phyloP scores from a whole-genome alignment of 2,888 invertebrate genomes.

The Tolmerus cingulatus region DNA sequence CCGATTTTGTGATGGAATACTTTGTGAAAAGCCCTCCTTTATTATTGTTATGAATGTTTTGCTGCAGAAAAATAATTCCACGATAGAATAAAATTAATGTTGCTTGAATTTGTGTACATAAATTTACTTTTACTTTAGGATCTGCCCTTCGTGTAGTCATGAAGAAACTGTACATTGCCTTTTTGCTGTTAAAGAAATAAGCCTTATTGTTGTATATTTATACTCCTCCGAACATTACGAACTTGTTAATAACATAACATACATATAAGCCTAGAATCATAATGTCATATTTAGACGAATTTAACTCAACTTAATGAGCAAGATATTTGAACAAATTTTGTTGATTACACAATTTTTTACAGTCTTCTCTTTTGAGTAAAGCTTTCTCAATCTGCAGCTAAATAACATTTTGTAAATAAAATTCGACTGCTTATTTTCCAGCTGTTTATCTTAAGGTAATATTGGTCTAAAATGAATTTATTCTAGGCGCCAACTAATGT shows the following conservation, averaged over 20 bases:
- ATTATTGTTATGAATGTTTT: background rate
- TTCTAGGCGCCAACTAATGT: background rate
- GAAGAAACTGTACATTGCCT: background rate
- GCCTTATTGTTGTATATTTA: conserved; percentile 35
- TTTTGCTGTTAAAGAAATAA: background rate
- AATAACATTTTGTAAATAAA: conserved; percentile 1
- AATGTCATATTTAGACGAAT: background rate
- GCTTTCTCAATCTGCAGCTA: background rate
- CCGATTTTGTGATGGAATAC: background rate
- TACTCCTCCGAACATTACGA: background rate
- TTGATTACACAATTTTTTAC: background rate
- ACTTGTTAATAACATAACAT: background rate
- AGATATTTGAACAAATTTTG: conserved; percentile 32
- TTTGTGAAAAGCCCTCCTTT: background rate
- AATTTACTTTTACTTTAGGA: background rate
- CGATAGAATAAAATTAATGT: background rate
- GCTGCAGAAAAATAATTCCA: background rate
- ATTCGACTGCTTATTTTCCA: background rate
- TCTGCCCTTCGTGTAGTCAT: background rate
- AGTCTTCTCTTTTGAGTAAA: background rate
- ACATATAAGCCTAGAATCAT: background rate
- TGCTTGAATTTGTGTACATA: background rate
- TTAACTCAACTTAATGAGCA: background rate
- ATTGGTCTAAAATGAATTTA: background rate
- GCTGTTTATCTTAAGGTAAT: background rate